Percentiles rank a stretch among this genome's conserved stretches.
Evolutionary conservation across 2,888 invertebrate genomes (phyloP).

Genomic region (Cartodere bifasciata): DNA sequence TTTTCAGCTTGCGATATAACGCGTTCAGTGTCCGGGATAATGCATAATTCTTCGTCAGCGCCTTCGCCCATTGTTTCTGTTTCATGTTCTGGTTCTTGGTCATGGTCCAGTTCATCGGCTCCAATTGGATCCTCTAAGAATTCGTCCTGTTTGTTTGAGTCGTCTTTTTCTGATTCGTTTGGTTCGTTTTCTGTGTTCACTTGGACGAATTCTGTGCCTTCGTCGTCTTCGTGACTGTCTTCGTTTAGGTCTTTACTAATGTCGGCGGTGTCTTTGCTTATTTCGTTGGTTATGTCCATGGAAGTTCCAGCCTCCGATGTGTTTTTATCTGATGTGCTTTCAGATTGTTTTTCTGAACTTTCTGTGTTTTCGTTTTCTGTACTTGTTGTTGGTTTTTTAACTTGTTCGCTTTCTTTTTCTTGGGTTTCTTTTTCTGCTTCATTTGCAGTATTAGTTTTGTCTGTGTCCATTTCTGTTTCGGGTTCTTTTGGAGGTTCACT

Average conservation of each 20-base stretch:
- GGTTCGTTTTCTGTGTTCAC: slow-evolving; percentile 22
- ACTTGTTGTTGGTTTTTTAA: slow-evolving; percentile 7
- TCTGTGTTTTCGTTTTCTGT: slow-evolving; percentile 12
- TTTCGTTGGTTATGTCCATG: no score
- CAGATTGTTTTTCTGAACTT: slow-evolving; percentile 9
- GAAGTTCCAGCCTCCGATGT: no score
- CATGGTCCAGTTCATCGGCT: slow-evolving; percentile 19
- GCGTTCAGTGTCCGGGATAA: slow-evolving; percentile 55
- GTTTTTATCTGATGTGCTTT: slow-evolving; percentile 24
- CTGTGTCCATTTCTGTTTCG: no score
- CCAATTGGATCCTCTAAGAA: slow-evolving; percentile 25
- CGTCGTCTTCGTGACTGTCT: slow-evolving; percentile 18
- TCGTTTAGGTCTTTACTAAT: slow-evolving; percentile 13
- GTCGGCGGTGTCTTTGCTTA: no score
- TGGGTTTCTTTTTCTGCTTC: slow-evolving; percentile 2
- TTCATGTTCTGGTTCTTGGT: slow-evolving; percentile 22
- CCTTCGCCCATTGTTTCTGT: slow-evolving; percentile 32
- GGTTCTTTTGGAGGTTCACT: no score
- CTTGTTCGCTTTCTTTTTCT: slow-evolving; percentile 12
- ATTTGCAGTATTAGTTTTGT: no score
- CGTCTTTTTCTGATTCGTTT: slow-evolving; percentile 18
- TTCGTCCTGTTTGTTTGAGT: slow-evolving; percentile 20
- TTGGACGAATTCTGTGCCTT: slow-evolving; percentile 22
- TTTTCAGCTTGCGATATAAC: slow-evolving; percentile 43
- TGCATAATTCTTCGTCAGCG: slow-evolving; percentile 54